A percentile compares a stretch with the other conserved stretches of the same genome.
These are phyloP conservation scores for Serripes groenlandicus DNA, from an alignment of 2,888 invertebrate species.

Conservation along the genomic window DNA sequence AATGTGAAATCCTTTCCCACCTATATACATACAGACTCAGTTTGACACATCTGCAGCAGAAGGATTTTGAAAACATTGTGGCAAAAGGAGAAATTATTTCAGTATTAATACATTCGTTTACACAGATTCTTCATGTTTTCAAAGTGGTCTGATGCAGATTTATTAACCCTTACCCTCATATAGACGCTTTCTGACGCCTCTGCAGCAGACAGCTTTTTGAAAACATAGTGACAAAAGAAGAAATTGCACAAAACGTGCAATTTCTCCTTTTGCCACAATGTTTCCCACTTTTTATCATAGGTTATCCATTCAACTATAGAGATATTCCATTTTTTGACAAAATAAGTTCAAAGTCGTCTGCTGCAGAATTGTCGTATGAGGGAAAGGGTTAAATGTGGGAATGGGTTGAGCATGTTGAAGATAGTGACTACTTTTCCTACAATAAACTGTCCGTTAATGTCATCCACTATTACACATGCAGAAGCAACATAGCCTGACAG, in stretches of 20 bases:
- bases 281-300: no score
- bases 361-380: neutral
- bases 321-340: no score
- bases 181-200: neutral
- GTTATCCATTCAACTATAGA: no score
- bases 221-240: slow-evolving; percentile 3
- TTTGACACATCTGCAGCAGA: no score
- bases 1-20: neutral
- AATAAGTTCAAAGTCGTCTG: neutral
- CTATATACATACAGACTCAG: neutral
- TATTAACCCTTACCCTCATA: neutral
- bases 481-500: neutral
- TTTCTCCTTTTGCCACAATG: neutral
- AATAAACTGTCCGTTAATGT: no score
- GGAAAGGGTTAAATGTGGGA: neutral
- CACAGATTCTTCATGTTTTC: no score
- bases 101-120: no score
- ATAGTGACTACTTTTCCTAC: neutral
- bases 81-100: neutral
- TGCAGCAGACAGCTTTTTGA: neutral
- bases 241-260: neutral
- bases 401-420: neutral
- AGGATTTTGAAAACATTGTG: slow-evolving; percentile 2
- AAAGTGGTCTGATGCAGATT: no score
- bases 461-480: no score